Percentiles rank a stretch among this genome's conserved stretches.
Conservation (phyloP, 2,113 vertebrate species). For the Cyphotilapia sp. region DNA sequence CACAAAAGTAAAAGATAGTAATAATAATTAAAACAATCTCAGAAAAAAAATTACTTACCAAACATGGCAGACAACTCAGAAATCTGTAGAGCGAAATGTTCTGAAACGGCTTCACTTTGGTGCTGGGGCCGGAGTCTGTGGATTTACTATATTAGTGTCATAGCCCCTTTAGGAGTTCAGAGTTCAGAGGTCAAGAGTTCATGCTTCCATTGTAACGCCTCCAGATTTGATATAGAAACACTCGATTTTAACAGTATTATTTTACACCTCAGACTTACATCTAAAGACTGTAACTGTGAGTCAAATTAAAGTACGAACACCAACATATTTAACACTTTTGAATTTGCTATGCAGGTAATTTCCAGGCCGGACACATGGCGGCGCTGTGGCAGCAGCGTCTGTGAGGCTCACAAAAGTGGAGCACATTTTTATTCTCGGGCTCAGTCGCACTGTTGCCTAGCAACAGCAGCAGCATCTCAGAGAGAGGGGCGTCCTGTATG, state of each 20-base stretch:
- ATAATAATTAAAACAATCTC: no score
- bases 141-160: not conserved
- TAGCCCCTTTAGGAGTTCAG: not conserved
- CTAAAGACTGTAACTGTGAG: not conserved
- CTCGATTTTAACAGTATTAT: no score
- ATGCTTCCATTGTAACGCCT: rapidly evolving
- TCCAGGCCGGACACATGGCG: not conserved
- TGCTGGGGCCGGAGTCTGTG: no score
- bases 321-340: not conserved
- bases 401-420: not conserved
- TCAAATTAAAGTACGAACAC: not conserved
- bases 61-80: no score
- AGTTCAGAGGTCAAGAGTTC: not conserved
- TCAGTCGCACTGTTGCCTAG: conserved; percentile 31
- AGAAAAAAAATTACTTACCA: no score
- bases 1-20: no score
- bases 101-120: no score
- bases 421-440: not conserved
- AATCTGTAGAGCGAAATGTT: no score
- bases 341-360: not conserved
- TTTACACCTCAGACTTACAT: not conserved
- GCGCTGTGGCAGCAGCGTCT: not conserved
- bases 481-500: not conserved
- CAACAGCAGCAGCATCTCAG: not conserved
- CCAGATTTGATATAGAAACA: not conserved